Evolutionary conservation across 1,140 invertebrate species (phyloP).

Genomic region (Parasteatoda tepidariorum): DNA sequence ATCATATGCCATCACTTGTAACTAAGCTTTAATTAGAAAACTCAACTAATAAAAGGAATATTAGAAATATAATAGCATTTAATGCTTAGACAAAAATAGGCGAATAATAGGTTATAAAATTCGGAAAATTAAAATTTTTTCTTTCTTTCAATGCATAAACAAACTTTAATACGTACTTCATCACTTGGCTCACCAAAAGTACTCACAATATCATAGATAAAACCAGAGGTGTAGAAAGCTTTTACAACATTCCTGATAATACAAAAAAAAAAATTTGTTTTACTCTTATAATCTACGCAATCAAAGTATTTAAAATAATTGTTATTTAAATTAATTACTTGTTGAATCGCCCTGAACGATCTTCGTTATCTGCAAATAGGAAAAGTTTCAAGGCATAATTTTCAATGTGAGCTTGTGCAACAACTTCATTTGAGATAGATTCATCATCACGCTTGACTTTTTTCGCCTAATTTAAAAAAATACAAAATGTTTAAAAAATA

Average conservation of each 20-base stretch:
- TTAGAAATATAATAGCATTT: too few relatives aligned
- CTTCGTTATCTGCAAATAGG: constrained; percentile 91
- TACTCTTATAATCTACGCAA: not conserved
- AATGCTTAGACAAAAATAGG: too few relatives aligned
- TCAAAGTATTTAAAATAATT: not conserved
- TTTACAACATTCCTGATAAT: constrained; percentile 88
- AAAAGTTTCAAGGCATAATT: constrained; percentile 96
- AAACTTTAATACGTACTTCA: constrained; percentile 75
- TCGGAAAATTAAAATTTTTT: too few relatives aligned
- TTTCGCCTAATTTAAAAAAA: constrained; percentile 72
- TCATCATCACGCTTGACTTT: constrained; percentile 73
- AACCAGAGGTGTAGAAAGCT: constrained; percentile 95
- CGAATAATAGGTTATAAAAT: too few relatives aligned
- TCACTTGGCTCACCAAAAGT: constrained; percentile 92
- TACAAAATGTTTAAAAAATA: too few relatives aligned
- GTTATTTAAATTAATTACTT: constrained; percentile 75
- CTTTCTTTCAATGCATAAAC: too few relatives aligned
- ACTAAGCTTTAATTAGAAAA: too few relatives aligned
- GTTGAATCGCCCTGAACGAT: constrained; percentile 85
- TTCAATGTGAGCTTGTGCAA: constrained; percentile 95
- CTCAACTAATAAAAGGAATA: too few relatives aligned
- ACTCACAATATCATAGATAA: constrained; percentile 92
- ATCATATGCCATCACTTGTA: too few relatives aligned
- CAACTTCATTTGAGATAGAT: constrained; percentile 88
- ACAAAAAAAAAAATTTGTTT: constrained; percentile 48